These are phyloP conservation scores for Micrasema minimum DNA, from an alignment of 1,140 invertebrate genomes.

Conservation along the genomic window DNA sequence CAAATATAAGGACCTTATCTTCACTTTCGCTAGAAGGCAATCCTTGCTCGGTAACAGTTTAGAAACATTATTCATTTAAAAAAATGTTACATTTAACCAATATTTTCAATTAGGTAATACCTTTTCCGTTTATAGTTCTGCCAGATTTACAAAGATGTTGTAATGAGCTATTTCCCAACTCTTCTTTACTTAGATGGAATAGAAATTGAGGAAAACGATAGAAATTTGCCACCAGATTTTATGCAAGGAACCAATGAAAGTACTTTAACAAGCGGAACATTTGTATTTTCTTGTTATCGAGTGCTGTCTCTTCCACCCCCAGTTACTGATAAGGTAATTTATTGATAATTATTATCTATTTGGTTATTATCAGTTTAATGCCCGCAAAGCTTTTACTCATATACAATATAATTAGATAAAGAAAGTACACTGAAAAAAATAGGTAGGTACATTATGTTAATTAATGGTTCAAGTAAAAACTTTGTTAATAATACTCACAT, in stretches of 20 bases:
- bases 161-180: slow-evolving; percentile 13
- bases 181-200: slow-evolving; percentile 40
- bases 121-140: slow-evolving; percentile 24
- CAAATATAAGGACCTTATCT: slow-evolving; percentile 57
- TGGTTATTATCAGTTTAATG: no score
- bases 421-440: no score
- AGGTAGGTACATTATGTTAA: no score
- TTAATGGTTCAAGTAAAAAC: no score
- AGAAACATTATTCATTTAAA: slow-evolving; percentile 18
- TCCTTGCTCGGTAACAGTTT: slow-evolving; percentile 63
- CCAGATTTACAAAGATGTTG: slow-evolving; percentile 30
- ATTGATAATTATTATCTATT: no score
- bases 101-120: background rate
- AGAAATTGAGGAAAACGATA: slow-evolving; percentile 58
- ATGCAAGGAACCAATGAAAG: slow-evolving; percentile 60
- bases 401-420: no score
- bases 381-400: no score
- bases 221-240: slow-evolving; percentile 50
- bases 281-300: slow-evolving; percentile 60
- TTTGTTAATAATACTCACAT: no score
- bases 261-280: slow-evolving; percentile 57
- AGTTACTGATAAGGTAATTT: slow-evolving; percentile 23
- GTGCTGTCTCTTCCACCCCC: slow-evolving; percentile 61
- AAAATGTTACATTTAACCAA: background rate
- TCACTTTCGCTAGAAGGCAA: slow-evolving; percentile 64